Base-by-base conservation (phyloP, 2,797 vertebrate genomes). In the Sebastes cheni region DNA sequence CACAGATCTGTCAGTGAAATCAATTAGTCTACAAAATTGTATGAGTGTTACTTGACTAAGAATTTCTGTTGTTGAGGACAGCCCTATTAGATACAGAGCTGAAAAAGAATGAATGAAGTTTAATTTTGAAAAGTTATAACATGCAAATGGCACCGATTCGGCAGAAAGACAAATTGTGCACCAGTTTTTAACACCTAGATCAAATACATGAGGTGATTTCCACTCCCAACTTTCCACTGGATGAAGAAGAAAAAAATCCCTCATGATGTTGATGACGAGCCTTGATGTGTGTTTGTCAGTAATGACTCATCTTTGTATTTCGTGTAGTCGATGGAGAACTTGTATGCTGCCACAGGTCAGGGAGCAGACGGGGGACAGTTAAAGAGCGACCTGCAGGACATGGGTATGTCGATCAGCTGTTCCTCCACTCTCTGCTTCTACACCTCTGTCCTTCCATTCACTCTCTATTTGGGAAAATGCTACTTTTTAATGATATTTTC, bases 241-340 rank as follows among this genome's bases (percentile, higher is more conserved):
- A 34, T 36, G 52, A 30, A 22, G 12, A 13, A 16, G 8, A 36
- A 55, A 54, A 3, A 54, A 5, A 9, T 64, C 27, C 67, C 39
- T 54, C 4, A n/a, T 50, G 46, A 50, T 9, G 46, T 9, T 18
- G 52, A 6, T 72, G 67, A 59, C 2, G 1, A 50, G 34, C 2
- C 2, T 46, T 9, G 25, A 9, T 27, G 5, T 42, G 18, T 30
- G 55, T 77, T 36, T 56, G 56, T 71, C 29, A 23, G 7, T 85
- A 65, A 68, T 76, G 34, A 70, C 5, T 86, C 6, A 2, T 83
- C 4, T 90, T 29, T 92, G 8, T 93, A 68, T 4, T 73, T 54
- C 9, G 36, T 85, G 61, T 67, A 99, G 98, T 96, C 96, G 0
- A 96, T 99, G 97, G 98, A 99, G 91, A 98, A 95, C 92, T 94